phyloP scores from a whole-genome alignment of 2,888 invertebrate species.

The Drosophila stalkeri region DNA sequence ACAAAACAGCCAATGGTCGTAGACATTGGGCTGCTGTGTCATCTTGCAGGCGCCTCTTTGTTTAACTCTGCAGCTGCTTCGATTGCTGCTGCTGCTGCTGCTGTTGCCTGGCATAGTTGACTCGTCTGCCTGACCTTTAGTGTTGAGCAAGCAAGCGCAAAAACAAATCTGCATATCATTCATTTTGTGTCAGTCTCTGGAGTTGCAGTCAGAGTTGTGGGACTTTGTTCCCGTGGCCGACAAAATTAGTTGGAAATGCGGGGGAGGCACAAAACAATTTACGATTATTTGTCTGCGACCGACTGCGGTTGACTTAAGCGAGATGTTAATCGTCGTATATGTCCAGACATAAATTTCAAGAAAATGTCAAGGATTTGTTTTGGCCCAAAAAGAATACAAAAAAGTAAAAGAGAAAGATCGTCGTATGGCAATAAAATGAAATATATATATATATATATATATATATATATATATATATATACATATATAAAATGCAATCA shows the following conservation, averaged over 20 bases:
- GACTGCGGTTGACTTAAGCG: conserved; percentile 16
- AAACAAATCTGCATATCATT: conserved; percentile 73
- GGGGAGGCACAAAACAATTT: conserved; percentile 66
- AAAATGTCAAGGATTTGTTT: conserved; percentile 71
- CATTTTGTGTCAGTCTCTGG: conserved; percentile 46
- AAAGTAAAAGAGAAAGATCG: conserved; percentile 39
- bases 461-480: conserved; percentile 18
- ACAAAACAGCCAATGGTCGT: conserved; percentile 42
- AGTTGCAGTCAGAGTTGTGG: conserved; percentile 17
- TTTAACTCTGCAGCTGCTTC: conserved; percentile 44
- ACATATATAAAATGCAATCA: conserved; percentile 65
- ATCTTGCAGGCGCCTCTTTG: conserved; percentile 74
- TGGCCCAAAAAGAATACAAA: conserved; percentile 5
- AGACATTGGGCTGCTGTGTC: conserved; percentile 66
- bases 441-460: neutral
- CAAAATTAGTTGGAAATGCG: conserved; percentile 65
- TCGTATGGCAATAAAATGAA: conserved; percentile 45
- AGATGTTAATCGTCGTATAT: conserved; percentile 47
- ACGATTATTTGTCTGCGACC: conserved; percentile 73
- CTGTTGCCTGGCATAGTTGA: conserved; percentile 27
- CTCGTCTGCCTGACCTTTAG: conserved; percentile 64
- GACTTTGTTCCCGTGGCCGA: conserved; percentile 14
- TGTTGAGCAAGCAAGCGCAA: conserved; percentile 41
- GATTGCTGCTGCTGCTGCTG: neutral
- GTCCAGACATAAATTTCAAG: conserved; percentile 61